A percentile compares a stretch with the other conserved stretches of the same genome.
Conservation (phyloP, 1,140 invertebrate genomes). For the Hormaphis cornu region DNA sequence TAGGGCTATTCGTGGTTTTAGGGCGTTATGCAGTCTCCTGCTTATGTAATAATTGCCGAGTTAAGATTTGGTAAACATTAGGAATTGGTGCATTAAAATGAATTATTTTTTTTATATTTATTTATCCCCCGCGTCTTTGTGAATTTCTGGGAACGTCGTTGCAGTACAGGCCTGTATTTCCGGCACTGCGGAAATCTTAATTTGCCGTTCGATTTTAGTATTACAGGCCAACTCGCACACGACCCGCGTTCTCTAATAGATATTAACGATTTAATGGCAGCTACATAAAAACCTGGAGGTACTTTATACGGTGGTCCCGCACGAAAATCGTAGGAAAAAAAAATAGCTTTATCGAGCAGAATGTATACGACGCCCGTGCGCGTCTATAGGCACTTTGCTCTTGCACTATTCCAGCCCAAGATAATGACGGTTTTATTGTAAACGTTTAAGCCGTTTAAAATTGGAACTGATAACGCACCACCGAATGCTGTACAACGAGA, state of each 20-base stretch:
- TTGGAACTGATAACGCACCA: constrained; percentile 10
- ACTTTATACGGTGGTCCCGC: neutral
- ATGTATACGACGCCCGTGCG: neutral
- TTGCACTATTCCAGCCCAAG: neutral
- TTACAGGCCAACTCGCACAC: neutral
- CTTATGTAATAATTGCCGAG: no score
- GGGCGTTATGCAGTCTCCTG: no score
- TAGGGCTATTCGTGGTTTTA: no score
- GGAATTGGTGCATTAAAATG: no score
- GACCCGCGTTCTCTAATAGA: neutral
- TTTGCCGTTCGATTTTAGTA: neutral
- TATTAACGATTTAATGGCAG: constrained; percentile 14
- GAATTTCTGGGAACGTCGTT: no score
- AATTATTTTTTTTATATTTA: no score
- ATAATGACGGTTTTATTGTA: constrained; percentile 20
- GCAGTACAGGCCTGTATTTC: no score
- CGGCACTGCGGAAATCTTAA: neutral
- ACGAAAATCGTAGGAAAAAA: neutral
- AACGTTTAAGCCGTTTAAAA: constrained; percentile 17
- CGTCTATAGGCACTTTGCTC: neutral
- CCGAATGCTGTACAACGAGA: neutral
- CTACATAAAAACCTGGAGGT: neutral
- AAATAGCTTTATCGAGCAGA: neutral
- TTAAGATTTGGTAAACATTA: no score
- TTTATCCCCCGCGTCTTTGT: no score